These are phyloP conservation scores for Apostichopus californicus DNA, from an alignment of 35 echinoderm and acorn worm genomes.

Conservation along the genomic window DNA sequence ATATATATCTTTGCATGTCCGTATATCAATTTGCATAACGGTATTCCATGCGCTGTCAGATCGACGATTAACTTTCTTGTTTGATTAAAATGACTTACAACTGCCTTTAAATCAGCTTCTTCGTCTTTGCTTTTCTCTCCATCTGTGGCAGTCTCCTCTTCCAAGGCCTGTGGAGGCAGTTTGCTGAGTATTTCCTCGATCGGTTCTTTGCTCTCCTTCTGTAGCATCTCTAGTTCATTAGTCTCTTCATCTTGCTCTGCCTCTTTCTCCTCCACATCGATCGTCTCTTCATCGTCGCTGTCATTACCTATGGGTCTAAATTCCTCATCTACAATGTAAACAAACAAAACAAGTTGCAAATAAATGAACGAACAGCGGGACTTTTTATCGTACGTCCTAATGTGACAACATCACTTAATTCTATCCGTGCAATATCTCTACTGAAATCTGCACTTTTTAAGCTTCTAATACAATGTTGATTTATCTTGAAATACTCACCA, in stretches of 20 bases:
- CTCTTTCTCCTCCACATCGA: conserved; percentile 89
- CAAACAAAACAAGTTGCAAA: too few relatives aligned
- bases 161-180: conserved; percentile 70
- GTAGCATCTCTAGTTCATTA: conserved; percentile 81
- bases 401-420: too few relatives aligned
- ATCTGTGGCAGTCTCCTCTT: conserved; percentile 34
- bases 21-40: too few relatives aligned
- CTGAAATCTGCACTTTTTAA: too few relatives aligned
- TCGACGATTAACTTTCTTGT: too few relatives aligned
- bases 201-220: conserved; percentile 91
- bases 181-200: conserved; percentile 88
- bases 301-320: conserved; percentile 82
- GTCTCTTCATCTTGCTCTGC: conserved; percentile 65
- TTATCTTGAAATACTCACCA: not conserved
- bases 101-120: conserved; percentile 58
- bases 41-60: too few relatives aligned
- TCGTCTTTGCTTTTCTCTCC: conserved; percentile 14
- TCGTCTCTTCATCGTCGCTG: conserved; percentile 93
- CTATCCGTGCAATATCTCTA: too few relatives aligned
- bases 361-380: too few relatives aligned
- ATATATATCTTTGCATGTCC: too few relatives aligned
- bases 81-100: conserved; percentile 49
- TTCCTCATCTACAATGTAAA: conserved; percentile 64
- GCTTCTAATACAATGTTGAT: not conserved
- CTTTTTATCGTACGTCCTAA: too few relatives aligned